Conservation (phyloP, 2,113 vertebrate genomes). For the Myocastor coypus region DNA sequence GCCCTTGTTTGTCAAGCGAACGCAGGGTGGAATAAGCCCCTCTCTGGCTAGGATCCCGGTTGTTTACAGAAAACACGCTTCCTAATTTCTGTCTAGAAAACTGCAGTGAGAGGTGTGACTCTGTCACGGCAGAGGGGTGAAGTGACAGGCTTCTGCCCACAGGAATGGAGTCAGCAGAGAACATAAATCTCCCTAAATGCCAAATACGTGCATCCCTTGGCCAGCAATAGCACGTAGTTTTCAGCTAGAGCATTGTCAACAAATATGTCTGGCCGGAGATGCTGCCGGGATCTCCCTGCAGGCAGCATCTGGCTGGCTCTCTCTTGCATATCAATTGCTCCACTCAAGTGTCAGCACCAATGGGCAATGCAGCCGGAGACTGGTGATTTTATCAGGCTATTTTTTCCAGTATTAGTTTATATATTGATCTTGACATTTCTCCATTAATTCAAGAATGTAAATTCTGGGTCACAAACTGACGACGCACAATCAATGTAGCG, state of each 20-base stretch:
- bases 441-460: not conserved
- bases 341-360: not conserved
- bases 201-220: not conserved
- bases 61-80: not conserved
- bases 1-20: fast-evolving
- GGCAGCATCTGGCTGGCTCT: too few relatives aligned
- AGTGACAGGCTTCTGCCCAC: fast-evolving
- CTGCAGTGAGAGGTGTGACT: not conserved
- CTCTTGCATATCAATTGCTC: not conserved
- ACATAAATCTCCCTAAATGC: not conserved
- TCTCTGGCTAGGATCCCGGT: not conserved
- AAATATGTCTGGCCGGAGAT: not conserved
- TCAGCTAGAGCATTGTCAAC: not conserved
- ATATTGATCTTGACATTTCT: not conserved
- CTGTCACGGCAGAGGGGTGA: not conserved
- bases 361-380: not conserved
- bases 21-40: fast-evolving
- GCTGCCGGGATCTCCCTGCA: not conserved
- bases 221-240: not conserved
- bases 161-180: not conserved
- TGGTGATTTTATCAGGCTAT: not conserved
- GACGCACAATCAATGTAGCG: not conserved
- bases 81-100: not conserved
- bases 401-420: not conserved
- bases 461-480: not conserved